phyloP scores from a whole-genome alignment of 1,140 invertebrate genomes.

The Leptonema lineaticorne region DNA sequence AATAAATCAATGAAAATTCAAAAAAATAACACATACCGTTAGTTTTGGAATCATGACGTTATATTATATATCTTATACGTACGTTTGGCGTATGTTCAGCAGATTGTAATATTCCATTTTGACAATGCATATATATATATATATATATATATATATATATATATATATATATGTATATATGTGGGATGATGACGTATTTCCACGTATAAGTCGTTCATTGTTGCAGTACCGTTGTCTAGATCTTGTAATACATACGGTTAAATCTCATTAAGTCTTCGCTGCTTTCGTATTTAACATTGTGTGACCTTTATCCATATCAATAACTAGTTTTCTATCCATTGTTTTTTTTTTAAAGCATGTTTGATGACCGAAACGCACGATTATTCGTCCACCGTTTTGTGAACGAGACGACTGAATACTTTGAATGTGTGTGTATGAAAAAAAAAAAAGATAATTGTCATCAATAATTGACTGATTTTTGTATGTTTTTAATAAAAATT shows the following conservation, averaged over 20 bases:
- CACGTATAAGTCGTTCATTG: background rate
- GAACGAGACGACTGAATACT: too few relatives aligned
- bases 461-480: too few relatives aligned
- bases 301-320: constrained; percentile 36
- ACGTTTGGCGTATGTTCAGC: background rate
- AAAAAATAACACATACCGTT: background rate
- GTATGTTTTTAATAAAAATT: too few relatives aligned
- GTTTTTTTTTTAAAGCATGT: too few relatives aligned
- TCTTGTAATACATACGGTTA: constrained; percentile 20
- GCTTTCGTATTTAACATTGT: constrained; percentile 31
- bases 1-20: too few relatives aligned
- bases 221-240: constrained; percentile 23
- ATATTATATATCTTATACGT: background rate
- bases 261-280: constrained; percentile 31
- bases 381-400: too few relatives aligned
- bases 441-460: too few relatives aligned
- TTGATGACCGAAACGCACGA: too few relatives aligned
- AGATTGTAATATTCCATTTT: background rate
- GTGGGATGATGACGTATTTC: constrained; percentile 17
- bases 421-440: too few relatives aligned
- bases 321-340: constrained; percentile 29
- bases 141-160: too few relatives aligned
- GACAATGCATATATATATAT: background rate
- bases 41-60: constrained; percentile 1
- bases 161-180: background rate